These are phyloP conservation scores for Pocillopora grandis DNA, from an alignment of 92 coral and sea anemone species.

Conservation along the genomic window DNA sequence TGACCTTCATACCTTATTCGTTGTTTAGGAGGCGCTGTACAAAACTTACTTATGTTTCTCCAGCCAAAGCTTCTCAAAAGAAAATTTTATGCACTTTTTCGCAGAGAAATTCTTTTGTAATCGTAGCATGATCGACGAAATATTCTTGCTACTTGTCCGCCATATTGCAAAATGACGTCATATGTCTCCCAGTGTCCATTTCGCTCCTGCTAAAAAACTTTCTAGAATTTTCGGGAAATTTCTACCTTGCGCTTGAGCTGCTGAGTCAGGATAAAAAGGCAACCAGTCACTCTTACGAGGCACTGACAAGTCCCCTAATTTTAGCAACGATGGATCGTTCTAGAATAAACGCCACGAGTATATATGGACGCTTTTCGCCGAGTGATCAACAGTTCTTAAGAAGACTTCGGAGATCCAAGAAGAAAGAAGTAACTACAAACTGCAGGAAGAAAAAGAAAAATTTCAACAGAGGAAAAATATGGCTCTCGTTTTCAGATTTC, in stretches of 20 bases:
- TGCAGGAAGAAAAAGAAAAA: conserved; percentile 1
- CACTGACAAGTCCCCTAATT: background rate
- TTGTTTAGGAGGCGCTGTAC: too few relatives aligned
- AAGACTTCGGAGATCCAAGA: background rate
- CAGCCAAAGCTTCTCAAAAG: too few relatives aligned
- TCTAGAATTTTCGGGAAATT: too few relatives aligned
- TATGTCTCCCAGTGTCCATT: too few relatives aligned
- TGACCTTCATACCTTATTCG: too few relatives aligned
- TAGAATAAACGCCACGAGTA: background rate
- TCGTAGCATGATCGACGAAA: too few relatives aligned
- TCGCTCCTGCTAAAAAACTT: too few relatives aligned
- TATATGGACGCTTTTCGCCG: background rate
- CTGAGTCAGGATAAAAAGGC: background rate
- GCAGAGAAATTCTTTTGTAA: too few relatives aligned
- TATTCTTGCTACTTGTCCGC: too few relatives aligned
- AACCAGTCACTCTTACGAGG: background rate
- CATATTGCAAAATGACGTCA: too few relatives aligned
- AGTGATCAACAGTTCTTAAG: background rate
- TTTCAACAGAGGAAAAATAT: background rate
- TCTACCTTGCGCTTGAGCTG: background rate
- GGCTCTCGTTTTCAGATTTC: conserved; percentile 31
- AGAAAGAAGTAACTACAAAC: background rate
- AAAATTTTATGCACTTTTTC: too few relatives aligned
- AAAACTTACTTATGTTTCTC: too few relatives aligned
- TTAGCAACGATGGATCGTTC: conserved; percentile 22